Base-by-base conservation (phyloP, 2,888 invertebrate genomes). In the Dasysyrphus tricinctus region DNA sequence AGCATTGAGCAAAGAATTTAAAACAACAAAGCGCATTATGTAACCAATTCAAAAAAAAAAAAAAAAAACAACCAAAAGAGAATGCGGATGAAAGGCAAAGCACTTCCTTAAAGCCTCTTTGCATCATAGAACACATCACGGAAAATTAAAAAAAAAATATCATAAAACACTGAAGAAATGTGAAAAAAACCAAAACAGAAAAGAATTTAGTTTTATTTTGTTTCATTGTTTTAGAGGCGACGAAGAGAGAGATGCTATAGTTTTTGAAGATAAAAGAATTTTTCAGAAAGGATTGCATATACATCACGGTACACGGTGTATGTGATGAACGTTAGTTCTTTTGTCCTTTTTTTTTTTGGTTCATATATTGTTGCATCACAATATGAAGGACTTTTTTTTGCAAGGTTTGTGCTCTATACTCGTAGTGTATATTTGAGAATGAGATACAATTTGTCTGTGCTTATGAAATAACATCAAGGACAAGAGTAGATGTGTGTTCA, bases 11-110 rank as follows among this genome's bases (percentile, higher is more conserved):
- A 65, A 51, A 4, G 34, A 67, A 39, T 51, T 75, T 16, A 47
- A 69, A 70, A 72, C 12, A 76, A 77, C 77, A 81, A 77, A 77
- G 57, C 24, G 57, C 24, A 54, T 81, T 81, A 77, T 56, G 80
- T 69, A 80, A 80, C 69, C n/a, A 39, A 67, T 65, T 57, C 74
- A 49, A 24, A 56, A 44, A 56, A 56, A 14, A 49, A 49, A 67
- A 67, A 19, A 12, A 7, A 67, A 47, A 6, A 14, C 37, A 24
- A 39, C 69, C 14, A 11, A 54, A 39, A 69, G 8, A 39, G 54
- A 69, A 54, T 69, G 39, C 39, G 39, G 69, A 69, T 69, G 54
- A 69, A 69, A 69, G 24, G 51, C 69, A 69, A 69, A 69, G 54
- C 69, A 69, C 69, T 69, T 69, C 69, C 69, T 69, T 51, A 39